phyloP scores from a whole-genome alignment of 1,140 invertebrate species.

The Pollicipes pollicipes region DNA sequence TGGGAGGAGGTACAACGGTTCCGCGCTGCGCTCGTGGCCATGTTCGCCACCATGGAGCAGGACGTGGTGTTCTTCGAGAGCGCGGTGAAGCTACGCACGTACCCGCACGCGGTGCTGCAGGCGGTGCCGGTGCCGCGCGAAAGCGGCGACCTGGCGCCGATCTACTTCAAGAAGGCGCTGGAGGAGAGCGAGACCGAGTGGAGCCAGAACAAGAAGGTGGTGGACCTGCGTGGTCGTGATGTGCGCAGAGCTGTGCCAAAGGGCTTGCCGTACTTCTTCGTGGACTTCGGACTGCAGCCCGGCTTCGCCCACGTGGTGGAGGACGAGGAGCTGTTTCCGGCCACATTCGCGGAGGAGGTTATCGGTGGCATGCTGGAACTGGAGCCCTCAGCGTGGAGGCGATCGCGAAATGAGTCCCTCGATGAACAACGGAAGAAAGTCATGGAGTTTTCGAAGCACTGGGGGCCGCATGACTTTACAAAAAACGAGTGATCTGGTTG shows the following conservation, averaged over 20 bases:
- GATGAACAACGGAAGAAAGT: slow-evolving; percentile 49
- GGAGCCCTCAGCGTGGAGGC: slow-evolving; percentile 65
- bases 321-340: slow-evolving; percentile 69
- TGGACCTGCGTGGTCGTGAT: slow-evolving; percentile 52
- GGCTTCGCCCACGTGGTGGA: slow-evolving; percentile 95
- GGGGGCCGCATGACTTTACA: slow-evolving; percentile 41
- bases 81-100: slow-evolving; percentile 47
- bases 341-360: slow-evolving; percentile 86
- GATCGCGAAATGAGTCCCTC: slow-evolving; percentile 50
- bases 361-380: slow-evolving; percentile 85
- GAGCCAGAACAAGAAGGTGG: slow-evolving; percentile 86
- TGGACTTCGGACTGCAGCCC: slow-evolving; percentile 72
- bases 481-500: slow-evolving; percentile 37
- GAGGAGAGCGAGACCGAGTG: slow-evolving; percentile 86
- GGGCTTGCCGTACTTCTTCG: slow-evolving; percentile 81
- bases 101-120: slow-evolving; percentile 70
- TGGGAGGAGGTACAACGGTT: slow-evolving; percentile 69
- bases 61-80: slow-evolving; percentile 87
- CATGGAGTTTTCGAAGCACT: slow-evolving; percentile 41
- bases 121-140: slow-evolving; percentile 72
- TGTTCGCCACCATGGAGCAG: slow-evolving; percentile 48
- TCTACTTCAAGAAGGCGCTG: slow-evolving; percentile 95
- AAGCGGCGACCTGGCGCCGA: slow-evolving; percentile 63
- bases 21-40: slow-evolving; percentile 50
- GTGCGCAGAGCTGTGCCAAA: slow-evolving; percentile 70